These are phyloP conservation scores for Rhagologus leucostigma DNA, from an alignment of 2,113 vertebrate species.

Conservation along the genomic window DNA sequence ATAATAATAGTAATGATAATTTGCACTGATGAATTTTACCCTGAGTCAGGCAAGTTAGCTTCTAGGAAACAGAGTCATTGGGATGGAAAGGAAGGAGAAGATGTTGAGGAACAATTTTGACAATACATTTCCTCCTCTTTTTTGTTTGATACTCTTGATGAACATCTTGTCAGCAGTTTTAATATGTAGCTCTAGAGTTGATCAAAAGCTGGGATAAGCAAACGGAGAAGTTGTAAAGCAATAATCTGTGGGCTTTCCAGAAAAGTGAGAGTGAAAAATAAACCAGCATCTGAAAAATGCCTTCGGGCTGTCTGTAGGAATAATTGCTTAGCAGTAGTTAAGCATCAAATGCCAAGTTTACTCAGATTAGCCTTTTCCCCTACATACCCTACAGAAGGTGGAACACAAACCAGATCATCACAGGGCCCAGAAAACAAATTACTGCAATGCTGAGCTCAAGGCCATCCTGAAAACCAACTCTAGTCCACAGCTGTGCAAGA, in stretches of 20 bases:
- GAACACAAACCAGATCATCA: not conserved
- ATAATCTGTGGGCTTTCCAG: not conserved
- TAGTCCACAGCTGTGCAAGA: not conserved
- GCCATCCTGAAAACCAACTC: not conserved
- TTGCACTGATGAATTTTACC: not conserved
- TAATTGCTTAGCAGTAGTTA: not conserved
- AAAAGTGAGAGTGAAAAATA: not conserved
- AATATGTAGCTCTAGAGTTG: not conserved
- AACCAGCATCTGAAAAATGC: not conserved
- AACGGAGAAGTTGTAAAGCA: not conserved
- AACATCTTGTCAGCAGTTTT: not conserved
- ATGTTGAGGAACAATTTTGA: not conserved
- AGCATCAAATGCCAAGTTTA: not conserved
- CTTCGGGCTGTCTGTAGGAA: not conserved
- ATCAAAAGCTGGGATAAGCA: not conserved
- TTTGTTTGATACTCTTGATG: not conserved
- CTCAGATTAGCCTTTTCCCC: not conserved
- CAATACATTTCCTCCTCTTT: not conserved
- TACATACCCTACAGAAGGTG: not conserved
- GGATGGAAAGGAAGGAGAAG: not conserved
- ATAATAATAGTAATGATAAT: not conserved
- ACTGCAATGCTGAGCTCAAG: not conserved
- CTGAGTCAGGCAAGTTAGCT: not conserved
- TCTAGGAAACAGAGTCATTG: not conserved
- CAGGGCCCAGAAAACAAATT: not conserved